Evolutionary conservation across 2,797 vertebrate genomes (phyloP).

Genomic region (Eulemur coronatus): DNA sequence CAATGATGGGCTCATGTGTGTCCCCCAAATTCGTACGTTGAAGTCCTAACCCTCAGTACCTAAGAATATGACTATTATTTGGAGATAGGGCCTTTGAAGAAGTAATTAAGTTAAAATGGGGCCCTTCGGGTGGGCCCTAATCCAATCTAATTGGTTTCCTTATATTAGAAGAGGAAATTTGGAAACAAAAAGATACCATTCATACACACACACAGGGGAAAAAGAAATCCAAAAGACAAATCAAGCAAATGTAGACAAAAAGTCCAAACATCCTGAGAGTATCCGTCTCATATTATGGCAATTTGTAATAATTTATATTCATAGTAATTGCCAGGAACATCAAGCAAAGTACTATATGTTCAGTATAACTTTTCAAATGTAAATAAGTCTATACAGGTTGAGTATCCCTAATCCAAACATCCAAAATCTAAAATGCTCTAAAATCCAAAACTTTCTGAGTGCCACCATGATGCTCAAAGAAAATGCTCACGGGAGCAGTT

Average conservation of each 20-base stretch:
- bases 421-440: not conserved
- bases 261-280: not conserved
- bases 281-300: not conserved
- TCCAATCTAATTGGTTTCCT: not conserved
- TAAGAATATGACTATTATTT: not conserved
- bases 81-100: not conserved
- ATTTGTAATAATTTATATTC: not conserved
- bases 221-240: not conserved
- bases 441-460: not conserved
- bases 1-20: fast-evolving
- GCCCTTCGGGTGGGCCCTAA: not conserved
- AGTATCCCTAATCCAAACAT: not conserved
- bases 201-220: not conserved
- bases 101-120: not conserved
- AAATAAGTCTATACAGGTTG: not conserved
- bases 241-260: not conserved
- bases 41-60: not conserved
- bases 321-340: not conserved
- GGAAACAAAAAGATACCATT: not conserved
- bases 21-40: not conserved
- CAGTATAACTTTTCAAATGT: not conserved
- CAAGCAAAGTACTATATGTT: not conserved
- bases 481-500: not conserved
- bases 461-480: not conserved
- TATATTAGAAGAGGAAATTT: not conserved